These are phyloP conservation scores for Microctonus hyperodae DNA, from an alignment of 2,888 invertebrate species.

Conservation along the genomic window DNA sequence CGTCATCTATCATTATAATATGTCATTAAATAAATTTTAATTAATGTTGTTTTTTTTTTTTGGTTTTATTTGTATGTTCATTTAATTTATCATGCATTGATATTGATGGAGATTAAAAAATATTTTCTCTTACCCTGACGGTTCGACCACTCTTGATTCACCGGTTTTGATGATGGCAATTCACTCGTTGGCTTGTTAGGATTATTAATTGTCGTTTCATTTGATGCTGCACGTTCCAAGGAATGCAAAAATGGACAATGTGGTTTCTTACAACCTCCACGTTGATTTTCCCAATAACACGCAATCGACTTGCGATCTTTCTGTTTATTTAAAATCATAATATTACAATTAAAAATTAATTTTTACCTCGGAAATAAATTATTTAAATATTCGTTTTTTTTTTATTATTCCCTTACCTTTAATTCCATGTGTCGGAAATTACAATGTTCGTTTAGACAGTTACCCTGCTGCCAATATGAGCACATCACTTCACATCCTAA, in stretches of 20 bases:
- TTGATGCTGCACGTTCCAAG: constrained; percentile 43
- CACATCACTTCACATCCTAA: constrained; percentile 84
- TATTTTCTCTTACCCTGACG: constrained; percentile 52
- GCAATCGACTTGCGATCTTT: constrained; percentile 83
- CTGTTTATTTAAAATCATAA: constrained; percentile 61
- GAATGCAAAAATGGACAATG: constrained; percentile 85
- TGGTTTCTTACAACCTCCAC: constrained; percentile 83
- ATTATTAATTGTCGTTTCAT: constrained; percentile 47
- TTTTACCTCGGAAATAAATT: too few species aligned
- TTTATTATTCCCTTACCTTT: constrained; percentile 65
- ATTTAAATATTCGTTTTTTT: too few species aligned
- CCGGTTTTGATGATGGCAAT: constrained; percentile 49
- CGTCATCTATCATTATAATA: constrained; percentile 48
- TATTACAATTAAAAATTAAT: not conserved
- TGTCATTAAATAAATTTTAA: not conserved
- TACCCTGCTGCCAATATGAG: constrained; percentile 82
- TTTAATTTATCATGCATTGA: too few species aligned
- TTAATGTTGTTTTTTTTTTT: not conserved
- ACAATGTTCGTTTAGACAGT: constrained; percentile 79
- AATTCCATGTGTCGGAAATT: constrained; percentile 87
- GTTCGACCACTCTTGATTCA: constrained; percentile 57
- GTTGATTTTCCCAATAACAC: constrained; percentile 89
- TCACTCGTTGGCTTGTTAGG: constrained; percentile 50
- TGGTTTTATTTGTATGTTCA: too few species aligned
- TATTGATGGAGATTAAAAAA: not conserved